Percentiles rank a stretch among this genome's conserved stretches.
Evolutionary conservation across 92 coral and sea anemone species (phyloP).

Genomic region (Porites divaricata): DNA sequence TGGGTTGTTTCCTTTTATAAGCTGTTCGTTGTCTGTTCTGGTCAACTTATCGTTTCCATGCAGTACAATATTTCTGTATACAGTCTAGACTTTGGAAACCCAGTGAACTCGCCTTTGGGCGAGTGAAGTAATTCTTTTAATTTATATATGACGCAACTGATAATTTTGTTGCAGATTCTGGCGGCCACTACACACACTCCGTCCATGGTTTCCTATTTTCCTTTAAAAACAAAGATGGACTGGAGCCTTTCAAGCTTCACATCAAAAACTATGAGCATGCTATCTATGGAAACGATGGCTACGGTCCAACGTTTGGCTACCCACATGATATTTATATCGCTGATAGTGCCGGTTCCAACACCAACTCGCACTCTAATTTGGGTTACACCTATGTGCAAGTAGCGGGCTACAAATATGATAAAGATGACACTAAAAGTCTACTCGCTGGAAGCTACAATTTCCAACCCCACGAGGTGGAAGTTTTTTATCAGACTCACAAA

Average conservation of each 20-base stretch:
- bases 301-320: constrained; percentile 71
- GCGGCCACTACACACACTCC: constrained; percentile 57
- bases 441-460: constrained; percentile 70
- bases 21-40: too few relatives aligned
- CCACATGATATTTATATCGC: constrained; percentile 67
- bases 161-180: constrained; percentile 44
- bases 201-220: constrained; percentile 71
- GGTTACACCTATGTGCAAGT: constrained; percentile 53
- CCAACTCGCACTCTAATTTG: constrained; percentile 51
- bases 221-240: constrained; percentile 59
- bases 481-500: constrained; percentile 56
- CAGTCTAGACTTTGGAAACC: too few relatives aligned
- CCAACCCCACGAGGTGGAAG: constrained; percentile 79
- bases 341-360: constrained; percentile 54
- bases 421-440: constrained; percentile 21
- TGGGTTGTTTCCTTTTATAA: too few relatives aligned
- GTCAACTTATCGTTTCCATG: too few relatives aligned
- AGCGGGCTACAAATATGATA: constrained; percentile 42
- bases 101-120: too few relatives aligned
- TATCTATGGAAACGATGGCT: constrained; percentile 54
- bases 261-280: constrained; percentile 31
- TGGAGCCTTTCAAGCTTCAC: constrained; percentile 64
- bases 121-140: too few relatives aligned
- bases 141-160: too few relatives aligned
- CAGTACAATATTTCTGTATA: too few relatives aligned